Conservation (phyloP, 2,113 vertebrate genomes). For the Triplophysa siluroides region DNA sequence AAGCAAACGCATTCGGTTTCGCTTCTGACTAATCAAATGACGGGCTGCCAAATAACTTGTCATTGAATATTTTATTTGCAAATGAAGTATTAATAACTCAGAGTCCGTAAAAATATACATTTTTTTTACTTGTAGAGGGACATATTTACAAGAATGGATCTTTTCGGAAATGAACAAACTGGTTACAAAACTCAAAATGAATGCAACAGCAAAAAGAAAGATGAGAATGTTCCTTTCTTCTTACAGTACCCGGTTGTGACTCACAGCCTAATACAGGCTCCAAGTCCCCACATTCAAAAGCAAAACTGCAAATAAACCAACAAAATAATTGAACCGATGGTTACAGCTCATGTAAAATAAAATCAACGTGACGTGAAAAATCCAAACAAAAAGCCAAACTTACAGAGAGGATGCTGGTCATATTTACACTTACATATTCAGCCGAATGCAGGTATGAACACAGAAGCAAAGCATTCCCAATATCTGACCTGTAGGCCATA, state of each 20-base stretch:
- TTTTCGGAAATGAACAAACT: slow-evolving; percentile 68
- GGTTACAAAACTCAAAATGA: slow-evolving; percentile 51
- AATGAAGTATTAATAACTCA: slow-evolving; percentile 82
- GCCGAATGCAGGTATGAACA: slow-evolving; percentile 74
- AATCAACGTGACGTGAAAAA: slow-evolving; percentile 17
- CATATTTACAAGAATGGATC: slow-evolving; percentile 76
- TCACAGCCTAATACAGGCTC: slow-evolving; percentile 1
- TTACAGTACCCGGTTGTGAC: neutral
- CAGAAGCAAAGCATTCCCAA: slow-evolving; percentile 75
- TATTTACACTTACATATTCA: slow-evolving; percentile 73
- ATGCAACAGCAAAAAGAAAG: neutral
- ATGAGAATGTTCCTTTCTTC: neutral
- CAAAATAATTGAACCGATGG: neutral
- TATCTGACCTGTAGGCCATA: slow-evolving; percentile 66
- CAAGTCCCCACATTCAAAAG: neutral
- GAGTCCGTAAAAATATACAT: slow-evolving; percentile 85
- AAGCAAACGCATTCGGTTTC: neutral
- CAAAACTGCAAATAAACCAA: neutral
- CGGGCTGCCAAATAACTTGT: slow-evolving; percentile 63
- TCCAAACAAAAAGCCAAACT: slow-evolving; percentile 63
- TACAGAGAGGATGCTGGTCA: slow-evolving; percentile 59
- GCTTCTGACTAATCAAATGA: slow-evolving; percentile 23
- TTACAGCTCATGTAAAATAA: slow-evolving; percentile 37
- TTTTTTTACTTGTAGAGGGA: slow-evolving; percentile 73
- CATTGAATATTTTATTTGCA: slow-evolving; percentile 82